These are phyloP conservation scores for Thysanoteuthis rhombus DNA, from an alignment of 2,888 invertebrate species.

Conservation along the genomic window DNA sequence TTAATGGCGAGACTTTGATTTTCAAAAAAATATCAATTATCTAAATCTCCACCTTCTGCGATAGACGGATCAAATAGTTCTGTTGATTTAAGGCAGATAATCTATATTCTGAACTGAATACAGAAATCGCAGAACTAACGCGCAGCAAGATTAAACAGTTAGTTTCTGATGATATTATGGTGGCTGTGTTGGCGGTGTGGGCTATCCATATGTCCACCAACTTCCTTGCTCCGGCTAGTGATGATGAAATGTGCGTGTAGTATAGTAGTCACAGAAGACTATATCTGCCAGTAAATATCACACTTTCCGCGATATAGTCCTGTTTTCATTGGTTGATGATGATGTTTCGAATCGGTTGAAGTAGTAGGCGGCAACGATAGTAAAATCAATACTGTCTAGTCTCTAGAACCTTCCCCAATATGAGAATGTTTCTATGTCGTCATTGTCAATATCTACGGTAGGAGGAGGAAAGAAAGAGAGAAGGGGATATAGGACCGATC, in stretches of 20 bases:
- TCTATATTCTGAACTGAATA: neutral
- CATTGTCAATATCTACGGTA: neutral
- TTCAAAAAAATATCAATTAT: neutral
- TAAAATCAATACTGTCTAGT: neutral
- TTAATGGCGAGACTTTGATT: neutral
- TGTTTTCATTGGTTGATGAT: neutral
- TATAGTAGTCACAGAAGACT: neutral
- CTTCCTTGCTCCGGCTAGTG: neutral
- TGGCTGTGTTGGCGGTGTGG: neutral
- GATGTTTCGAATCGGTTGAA: neutral
- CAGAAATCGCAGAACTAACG: neutral
- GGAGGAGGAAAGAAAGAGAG: neutral
- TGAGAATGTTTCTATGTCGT: neutral
- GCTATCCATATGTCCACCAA: neutral
- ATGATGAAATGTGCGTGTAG: neutral
- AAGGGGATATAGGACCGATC: neutral
- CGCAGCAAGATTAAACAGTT: neutral
- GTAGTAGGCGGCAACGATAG: neutral
- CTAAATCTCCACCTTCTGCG: neutral
- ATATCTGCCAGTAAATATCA: neutral
- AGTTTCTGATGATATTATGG: neutral
- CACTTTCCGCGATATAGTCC: neutral
- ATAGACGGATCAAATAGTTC: neutral
- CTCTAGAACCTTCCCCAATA: neutral
- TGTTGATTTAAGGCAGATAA: neutral